phyloP scores from a whole-genome alignment of 2,888 invertebrate genomes.

The Trichopria drosophilae region DNA sequence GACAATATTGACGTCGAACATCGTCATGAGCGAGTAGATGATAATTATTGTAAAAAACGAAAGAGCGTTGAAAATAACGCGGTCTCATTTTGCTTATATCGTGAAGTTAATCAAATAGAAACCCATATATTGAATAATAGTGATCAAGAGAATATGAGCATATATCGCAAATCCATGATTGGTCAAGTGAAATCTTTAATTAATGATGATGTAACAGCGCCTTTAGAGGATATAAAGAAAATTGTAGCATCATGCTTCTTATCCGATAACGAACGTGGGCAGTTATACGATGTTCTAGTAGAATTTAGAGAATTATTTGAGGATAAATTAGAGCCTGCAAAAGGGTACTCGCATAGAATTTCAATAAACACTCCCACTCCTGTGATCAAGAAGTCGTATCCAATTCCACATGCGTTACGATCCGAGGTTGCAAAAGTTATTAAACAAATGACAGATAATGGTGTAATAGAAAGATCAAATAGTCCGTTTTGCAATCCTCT shows the following conservation, averaged over 20 bases:
- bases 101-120: too few species aligned
- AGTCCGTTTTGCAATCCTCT: slow-evolving; percentile 20
- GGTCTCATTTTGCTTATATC: too few species aligned
- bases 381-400: neutral
- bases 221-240: too few species aligned
- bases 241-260: too few species aligned
- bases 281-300: neutral
- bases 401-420: slow-evolving; percentile 4
- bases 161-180: too few species aligned
- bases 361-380: slow-evolving; percentile 1
- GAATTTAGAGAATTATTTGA: slow-evolving; percentile 14
- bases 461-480: neutral
- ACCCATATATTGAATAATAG: too few species aligned
- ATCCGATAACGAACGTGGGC: too few species aligned
- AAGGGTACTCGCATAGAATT: slow-evolving; percentile 10
- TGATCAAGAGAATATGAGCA: too few species aligned
- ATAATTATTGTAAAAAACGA: neutral
- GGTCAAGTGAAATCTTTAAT: too few species aligned
- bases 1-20: too few species aligned
- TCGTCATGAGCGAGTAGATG: too few species aligned
- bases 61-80: neutral
- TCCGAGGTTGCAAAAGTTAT: neutral
- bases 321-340: neutral
- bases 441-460: slow-evolving; percentile 7
- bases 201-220: too few species aligned